Evolutionary conservation across 1,140 invertebrate species (phyloP).

Genomic region (Cheumatopsyche charites): DNA sequence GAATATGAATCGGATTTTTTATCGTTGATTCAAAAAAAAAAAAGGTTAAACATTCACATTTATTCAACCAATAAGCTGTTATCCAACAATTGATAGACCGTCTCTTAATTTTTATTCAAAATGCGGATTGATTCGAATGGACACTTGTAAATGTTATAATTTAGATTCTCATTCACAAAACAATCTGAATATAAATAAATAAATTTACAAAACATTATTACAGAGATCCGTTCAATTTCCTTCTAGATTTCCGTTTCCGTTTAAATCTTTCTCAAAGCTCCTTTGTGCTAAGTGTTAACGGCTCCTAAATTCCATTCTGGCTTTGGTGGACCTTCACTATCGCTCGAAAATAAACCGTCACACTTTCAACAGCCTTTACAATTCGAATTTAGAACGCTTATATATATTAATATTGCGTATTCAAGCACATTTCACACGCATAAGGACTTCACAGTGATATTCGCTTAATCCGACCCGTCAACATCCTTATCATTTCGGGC

Average conservation of each 20-base stretch:
- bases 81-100: too few relatives aligned
- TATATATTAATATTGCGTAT: slow-evolving; percentile 1
- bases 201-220: slow-evolving; percentile 14
- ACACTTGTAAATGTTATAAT: too few relatives aligned
- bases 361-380: background rate
- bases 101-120: too few relatives aligned
- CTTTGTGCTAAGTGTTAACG: slow-evolving; percentile 12
- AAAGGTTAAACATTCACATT: too few relatives aligned
- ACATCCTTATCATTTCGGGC: slow-evolving; percentile 6
- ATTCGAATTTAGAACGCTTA: background rate
- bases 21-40: too few relatives aligned
- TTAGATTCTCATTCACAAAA: too few relatives aligned
- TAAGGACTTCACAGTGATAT: slow-evolving; percentile 11
- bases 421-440: background rate
- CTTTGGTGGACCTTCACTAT: background rate
- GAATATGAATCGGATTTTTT: too few relatives aligned
- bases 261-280: slow-evolving; percentile 17
- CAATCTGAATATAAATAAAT: too few relatives aligned
- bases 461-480: slow-evolving; percentile 12
- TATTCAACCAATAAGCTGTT: too few relatives aligned
- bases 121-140: too few relatives aligned
- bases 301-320: background rate
- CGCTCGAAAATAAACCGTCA: background rate
- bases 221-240: slow-evolving; percentile 23
- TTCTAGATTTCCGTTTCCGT: slow-evolving; percentile 13